Percentiles rank a stretch among this genome's conserved stretches.
Conservation (phyloP, 2,888 invertebrate genomes). For the Stenotaenia linearis region DNA sequence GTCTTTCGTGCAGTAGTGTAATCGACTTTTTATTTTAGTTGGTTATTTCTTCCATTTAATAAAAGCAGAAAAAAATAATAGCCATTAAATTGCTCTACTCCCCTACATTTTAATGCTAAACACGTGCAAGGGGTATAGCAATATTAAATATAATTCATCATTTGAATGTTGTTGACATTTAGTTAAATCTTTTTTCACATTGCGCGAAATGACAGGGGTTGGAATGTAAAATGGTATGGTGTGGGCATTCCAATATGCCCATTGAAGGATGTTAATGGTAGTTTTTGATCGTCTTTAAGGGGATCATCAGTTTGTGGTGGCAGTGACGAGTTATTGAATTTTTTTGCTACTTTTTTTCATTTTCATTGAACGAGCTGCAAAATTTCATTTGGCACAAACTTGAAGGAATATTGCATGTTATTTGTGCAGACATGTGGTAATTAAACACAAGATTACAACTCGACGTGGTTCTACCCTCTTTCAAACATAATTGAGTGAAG, state of each 20-base stretch:
- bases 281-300: neutral
- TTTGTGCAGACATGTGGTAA: neutral
- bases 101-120: neutral
- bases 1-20: no score
- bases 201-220: neutral
- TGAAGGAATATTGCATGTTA: neutral
- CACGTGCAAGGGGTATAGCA: neutral
- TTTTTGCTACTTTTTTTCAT: neutral
- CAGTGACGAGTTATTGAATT: neutral
- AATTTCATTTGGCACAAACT: neutral
- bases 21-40: neutral
- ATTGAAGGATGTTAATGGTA: neutral
- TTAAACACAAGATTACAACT: neutral
- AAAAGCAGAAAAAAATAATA: neutral
- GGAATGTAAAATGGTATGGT: neutral
- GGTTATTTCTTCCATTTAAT: neutral
- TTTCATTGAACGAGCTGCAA: neutral
- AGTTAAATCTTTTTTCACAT: neutral
- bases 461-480: no score
- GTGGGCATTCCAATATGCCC: neutral
- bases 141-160: conserved; percentile 9
- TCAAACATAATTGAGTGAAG: neutral
- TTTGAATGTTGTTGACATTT: neutral
- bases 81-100: neutral
- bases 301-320: neutral